Evolutionary conservation across 2,888 invertebrate species (phyloP).

Genomic region (Ethmia dodecea): DNA sequence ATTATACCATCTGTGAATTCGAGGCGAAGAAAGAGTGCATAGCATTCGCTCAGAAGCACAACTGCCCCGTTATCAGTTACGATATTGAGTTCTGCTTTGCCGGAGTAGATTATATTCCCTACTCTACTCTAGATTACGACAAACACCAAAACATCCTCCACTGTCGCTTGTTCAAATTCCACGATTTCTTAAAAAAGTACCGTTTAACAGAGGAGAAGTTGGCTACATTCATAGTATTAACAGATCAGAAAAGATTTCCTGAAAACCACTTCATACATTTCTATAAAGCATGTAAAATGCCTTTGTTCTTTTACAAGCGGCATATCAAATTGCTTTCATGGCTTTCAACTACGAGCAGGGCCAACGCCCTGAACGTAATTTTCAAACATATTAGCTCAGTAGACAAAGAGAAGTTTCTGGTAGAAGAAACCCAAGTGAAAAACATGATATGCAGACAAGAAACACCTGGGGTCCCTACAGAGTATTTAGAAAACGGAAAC

Average conservation of each 20-base stretch:
- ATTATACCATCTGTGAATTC: conserved; percentile 27
- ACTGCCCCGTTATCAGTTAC: conserved; percentile 33
- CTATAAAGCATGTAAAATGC: conserved; percentile 9
- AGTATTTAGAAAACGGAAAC: conserved; percentile 16
- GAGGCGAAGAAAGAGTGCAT: conserved; percentile 33
- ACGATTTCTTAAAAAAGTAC: conserved; percentile 23
- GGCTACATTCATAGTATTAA: conserved; percentile 29
- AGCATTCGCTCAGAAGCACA: conserved; percentile 29
- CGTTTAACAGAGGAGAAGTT: conserved; percentile 23
- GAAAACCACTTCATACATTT: conserved; percentile 22
- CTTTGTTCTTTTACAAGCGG: not conserved
- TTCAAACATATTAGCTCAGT: conserved; percentile 1
- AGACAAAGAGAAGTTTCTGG: conserved; percentile 7
- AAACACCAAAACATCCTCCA: conserved; percentile 7
- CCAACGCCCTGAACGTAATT: conserved; percentile 1
- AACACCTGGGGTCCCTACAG: conserved; percentile 12
- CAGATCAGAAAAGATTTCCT: conserved; percentile 25
- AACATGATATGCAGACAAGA: conserved; percentile 12
- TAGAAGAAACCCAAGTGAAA: conserved; percentile 1
- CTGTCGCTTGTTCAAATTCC: conserved; percentile 23
- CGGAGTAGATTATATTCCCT: conserved; percentile 29
- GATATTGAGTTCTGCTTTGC: conserved; percentile 35
- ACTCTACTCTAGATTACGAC: conserved; percentile 16
- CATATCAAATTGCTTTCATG: conserved; percentile 9
- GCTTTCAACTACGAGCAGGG: conserved; percentile 4